These are phyloP conservation scores for Asobara japonica DNA, from an alignment of 1,140 invertebrate species.

Conservation along the genomic window DNA sequence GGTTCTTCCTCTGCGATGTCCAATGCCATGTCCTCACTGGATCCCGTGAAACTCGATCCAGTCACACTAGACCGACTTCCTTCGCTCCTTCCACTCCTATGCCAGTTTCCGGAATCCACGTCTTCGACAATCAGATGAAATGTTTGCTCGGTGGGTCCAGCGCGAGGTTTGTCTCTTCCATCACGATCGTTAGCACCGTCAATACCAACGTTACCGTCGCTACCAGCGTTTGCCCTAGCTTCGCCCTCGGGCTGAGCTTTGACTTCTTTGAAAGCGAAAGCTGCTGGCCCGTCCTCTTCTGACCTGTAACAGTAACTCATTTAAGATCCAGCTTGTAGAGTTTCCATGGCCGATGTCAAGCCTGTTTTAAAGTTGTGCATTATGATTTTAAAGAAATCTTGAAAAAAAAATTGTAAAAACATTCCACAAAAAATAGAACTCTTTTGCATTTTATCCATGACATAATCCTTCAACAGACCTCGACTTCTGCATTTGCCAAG, in stretches of 20 bases:
- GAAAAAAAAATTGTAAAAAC: too few relatives aligned
- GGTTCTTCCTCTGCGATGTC: conserved; percentile 28
- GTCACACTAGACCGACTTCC: neutral
- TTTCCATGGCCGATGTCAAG: too few relatives aligned
- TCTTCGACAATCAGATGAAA: conserved; percentile 17
- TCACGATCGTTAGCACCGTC: conserved; percentile 24
- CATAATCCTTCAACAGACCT: too few relatives aligned
- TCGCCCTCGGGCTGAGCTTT: conserved; percentile 37
- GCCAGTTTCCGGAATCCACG: conserved; percentile 42
- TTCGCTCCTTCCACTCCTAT: conserved; percentile 27
- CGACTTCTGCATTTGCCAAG: conserved; percentile 64
- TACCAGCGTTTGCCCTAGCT: neutral
- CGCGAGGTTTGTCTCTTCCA: neutral
- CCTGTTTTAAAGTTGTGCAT: too few relatives aligned
- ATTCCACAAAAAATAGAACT: too few relatives aligned
- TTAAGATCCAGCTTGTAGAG: too few relatives aligned
- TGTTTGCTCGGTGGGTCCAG: neutral
- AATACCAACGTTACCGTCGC: conserved; percentile 2
- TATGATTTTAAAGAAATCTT: too few relatives aligned
- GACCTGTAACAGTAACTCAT: too few relatives aligned
- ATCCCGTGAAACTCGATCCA: conserved; percentile 26
- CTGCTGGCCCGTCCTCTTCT: conserved; percentile 58
- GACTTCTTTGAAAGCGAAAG: conserved; percentile 53
- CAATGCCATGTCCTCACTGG: neutral
- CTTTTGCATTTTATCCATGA: too few relatives aligned